These are phyloP conservation scores for Cerastis rubricosa DNA, from an alignment of 2,888 invertebrate species.

Conservation along the genomic window DNA sequence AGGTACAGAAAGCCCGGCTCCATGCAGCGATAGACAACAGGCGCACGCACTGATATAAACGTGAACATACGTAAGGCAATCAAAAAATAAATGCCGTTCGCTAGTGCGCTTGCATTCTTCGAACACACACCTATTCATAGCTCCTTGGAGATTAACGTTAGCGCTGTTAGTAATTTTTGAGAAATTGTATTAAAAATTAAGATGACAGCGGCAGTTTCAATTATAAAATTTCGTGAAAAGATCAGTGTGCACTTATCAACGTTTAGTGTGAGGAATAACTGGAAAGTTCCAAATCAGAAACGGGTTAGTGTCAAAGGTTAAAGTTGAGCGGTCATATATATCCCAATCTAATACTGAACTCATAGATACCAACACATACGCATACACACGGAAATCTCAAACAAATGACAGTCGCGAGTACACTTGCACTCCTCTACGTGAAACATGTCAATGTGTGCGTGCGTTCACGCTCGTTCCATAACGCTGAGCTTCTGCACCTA, in stretches of 20 bases:
- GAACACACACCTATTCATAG: not conserved
- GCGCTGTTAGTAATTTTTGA: not conserved
- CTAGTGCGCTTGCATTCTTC: not conserved
- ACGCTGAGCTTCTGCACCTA: not conserved
- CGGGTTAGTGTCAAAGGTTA: no score
- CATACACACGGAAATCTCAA: not conserved
- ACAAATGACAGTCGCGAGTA: not conserved
- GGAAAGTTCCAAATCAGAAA: not conserved
- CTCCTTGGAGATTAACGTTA: not conserved
- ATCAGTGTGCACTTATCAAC: no score
- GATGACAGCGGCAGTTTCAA: not conserved
- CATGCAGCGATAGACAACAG: not conserved
- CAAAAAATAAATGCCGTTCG: not conserved
- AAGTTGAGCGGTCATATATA: not conserved
- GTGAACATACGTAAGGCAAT: not conserved
- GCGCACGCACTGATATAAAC: not conserved
- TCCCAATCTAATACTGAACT: not conserved
- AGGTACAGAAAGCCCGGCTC: not conserved
- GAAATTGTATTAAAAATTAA: no score
- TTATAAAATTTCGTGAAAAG: not conserved
- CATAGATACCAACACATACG: not conserved
- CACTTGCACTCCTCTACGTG: not conserved
- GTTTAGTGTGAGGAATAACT: not conserved
- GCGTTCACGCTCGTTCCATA: rapidly evolving
- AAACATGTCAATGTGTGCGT: not conserved